Evolutionary conservation across 2,888 invertebrate species (phyloP), one percentile per base, ranked within the genome.

Genomic region (Tethea ocularis): DNA sequence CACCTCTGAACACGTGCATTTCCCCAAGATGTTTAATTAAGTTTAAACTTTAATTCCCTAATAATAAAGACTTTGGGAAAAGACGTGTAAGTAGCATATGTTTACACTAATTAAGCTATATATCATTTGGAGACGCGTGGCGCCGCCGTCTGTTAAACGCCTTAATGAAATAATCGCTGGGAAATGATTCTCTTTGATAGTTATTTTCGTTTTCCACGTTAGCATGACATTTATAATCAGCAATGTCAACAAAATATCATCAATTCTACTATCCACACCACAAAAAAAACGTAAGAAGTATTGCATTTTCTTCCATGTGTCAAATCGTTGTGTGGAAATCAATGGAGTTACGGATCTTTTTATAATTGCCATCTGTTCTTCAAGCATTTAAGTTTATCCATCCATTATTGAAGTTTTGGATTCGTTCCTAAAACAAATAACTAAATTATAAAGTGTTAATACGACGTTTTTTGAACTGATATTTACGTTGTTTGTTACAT

Each of bases 51-150:
- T 61, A 41, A 26, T 84, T 71, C 64, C 57, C 77, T 58, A 64
- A 68, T 78, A 72, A 71, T 84, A 73, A 55, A 15, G 0, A 1
- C 11, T 2, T 46, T 57, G 46, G 0, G 58, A 71, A 82, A 80
- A 72, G 63, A n/a, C n/a, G 64, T 57, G 58, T 60, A 61, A 63
- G 51, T 69, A 66, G 66, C 62, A 59, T 57, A 73, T 79, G 83
- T 78, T 81, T 77, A 78, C 77, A 83, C 85, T 90, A 89, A 91
- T 91, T 89, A 89, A 87, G 87, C 78, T 73, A 88, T 88, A 88
- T 87, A 84, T 89, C 85, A 87, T 80, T 74, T 77, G 72, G 77
- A 78, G 89, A 84, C 86, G 77, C 78, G 72, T 72, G 85, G 88
- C 88, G 88, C 90, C 88, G 88, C 90, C 87, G 84, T 80, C 86